Percentiles rank a stretch among this genome's conserved stretches.
phyloP scores from a whole-genome alignment of 2,113 vertebrate genomes.

The Ranitomeya variabilis region DNA sequence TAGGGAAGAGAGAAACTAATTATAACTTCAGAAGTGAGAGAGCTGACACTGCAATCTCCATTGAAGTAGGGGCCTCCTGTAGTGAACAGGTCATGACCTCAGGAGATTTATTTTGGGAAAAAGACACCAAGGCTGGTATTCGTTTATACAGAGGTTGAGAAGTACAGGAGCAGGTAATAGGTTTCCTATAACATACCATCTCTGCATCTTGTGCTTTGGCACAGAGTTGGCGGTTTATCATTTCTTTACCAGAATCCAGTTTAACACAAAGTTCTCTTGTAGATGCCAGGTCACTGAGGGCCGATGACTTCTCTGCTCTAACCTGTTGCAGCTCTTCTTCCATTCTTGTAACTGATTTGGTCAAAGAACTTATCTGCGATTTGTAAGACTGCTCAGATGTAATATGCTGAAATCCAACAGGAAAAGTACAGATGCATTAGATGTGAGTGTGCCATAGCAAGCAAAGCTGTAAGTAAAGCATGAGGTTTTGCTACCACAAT shows the following conservation, averaged over 20 bases:
- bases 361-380: slow-evolving; percentile 70
- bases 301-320: slow-evolving; percentile 65
- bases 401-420: slow-evolving; percentile 62
- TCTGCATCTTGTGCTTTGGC: slow-evolving; percentile 70
- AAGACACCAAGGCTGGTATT: too few species aligned
- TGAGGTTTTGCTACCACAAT: too few species aligned
- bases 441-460: not conserved
- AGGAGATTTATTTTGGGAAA: too few species aligned
- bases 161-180: too few species aligned
- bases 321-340: slow-evolving; percentile 72
- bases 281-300: slow-evolving; percentile 72
- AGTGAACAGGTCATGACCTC: too few species aligned
- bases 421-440: slow-evolving; percentile 44
- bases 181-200: slow-evolving; percentile 60
- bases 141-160: too few species aligned
- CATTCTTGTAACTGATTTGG: slow-evolving; percentile 69
- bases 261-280: slow-evolving; percentile 75
- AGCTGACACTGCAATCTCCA: too few species aligned
- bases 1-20: too few species aligned
- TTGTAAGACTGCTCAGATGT: slow-evolving; percentile 71
- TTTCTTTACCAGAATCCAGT: slow-evolving; percentile 75
- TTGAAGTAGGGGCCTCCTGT: too few species aligned
- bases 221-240: slow-evolving; percentile 69
- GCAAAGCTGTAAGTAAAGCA: not conserved
- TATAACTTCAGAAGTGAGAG: too few species aligned